Conservation (phyloP, 1,140 invertebrate species). For the Caenorhabditis inopinata region DNA sequence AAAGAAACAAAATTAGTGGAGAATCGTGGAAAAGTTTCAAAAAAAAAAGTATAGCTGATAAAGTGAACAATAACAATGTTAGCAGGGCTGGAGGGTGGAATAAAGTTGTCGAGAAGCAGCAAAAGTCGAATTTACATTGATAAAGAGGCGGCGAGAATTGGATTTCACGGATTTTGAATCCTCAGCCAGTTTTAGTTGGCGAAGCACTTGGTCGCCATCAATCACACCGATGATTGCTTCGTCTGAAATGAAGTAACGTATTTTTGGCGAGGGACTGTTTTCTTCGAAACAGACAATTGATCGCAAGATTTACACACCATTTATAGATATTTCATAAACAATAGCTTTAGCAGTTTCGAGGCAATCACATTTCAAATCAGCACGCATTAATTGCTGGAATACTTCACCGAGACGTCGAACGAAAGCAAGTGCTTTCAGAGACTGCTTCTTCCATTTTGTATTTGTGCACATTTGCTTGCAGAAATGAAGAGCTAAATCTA, state of each 20-base stretch:
- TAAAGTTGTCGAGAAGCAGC: constrained; percentile 9
- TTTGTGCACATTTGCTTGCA: constrained; percentile 26
- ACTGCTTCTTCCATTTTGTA: constrained; percentile 38
- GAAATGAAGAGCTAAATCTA: constrained; percentile 30
- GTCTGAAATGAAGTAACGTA: not conserved
- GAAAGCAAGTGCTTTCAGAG: constrained; percentile 15
- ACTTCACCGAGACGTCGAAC: constrained; percentile 19
- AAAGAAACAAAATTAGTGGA: no score
- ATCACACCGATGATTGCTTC: not conserved
- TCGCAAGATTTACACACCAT: no score
- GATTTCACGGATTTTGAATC: constrained; percentile 1
- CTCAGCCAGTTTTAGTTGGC: not conserved
- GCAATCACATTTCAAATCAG: constrained; percentile 20
- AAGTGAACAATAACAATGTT: not conserved
- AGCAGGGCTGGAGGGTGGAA: not conserved
- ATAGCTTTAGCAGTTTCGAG: constrained; percentile 1
- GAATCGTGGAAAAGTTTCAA: not conserved
- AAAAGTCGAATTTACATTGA: not conserved
- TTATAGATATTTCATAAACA: not conserved
- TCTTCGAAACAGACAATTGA: no score
- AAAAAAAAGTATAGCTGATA: not conserved
- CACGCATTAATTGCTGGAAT: constrained; percentile 27
- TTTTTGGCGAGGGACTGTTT: no score
- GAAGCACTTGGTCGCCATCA: not conserved
- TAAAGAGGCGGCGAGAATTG: not conserved